Percentiles rank a stretch among this genome's conserved stretches.
Evolutionary conservation across 2,888 invertebrate genomes (phyloP).

Genomic region (Campoletis raptor): DNA sequence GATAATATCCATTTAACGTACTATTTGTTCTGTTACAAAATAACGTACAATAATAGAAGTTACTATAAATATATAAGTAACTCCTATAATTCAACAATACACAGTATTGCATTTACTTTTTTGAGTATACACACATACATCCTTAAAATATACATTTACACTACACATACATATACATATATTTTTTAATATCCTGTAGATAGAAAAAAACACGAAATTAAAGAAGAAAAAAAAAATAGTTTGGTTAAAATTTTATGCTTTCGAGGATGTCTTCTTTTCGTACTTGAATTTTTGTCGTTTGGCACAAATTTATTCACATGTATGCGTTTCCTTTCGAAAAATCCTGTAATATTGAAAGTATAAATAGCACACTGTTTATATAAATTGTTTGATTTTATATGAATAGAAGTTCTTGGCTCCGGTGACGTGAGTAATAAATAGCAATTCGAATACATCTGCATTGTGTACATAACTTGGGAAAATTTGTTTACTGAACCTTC

Average conservation of each 20-base stretch:
- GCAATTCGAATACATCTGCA: neutral
- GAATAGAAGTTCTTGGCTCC: conserved; percentile 48
- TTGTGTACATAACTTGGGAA: neutral
- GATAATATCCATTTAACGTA: conserved; percentile 35
- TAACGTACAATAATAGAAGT: conserved; percentile 65
- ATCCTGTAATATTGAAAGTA: conserved; percentile 22
- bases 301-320: conserved; percentile 50
- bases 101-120: conserved; percentile 74
- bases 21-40: conserved; percentile 66
- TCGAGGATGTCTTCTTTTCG: conserved; percentile 46
- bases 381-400: conserved; percentile 32
- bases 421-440: neutral
- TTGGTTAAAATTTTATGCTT: conserved; percentile 12
- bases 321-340: neutral
- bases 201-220: conserved; percentile 44
- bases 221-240: conserved; percentile 49
- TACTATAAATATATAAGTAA: conserved; percentile 53
- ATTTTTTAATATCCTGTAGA: conserved; percentile 63
- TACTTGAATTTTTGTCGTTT: conserved; percentile 54
- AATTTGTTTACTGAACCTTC: neutral
- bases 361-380: conserved; percentile 1
- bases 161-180: conserved; percentile 73
- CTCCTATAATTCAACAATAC: conserved; percentile 74
- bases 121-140: conserved; percentile 68
- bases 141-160: conserved; percentile 66